Percentiles rank a stretch among this genome's conserved stretches.
These are phyloP conservation scores for Chloroclysta siterata DNA, from an alignment of 2,888 invertebrate genomes.

Conservation along the genomic window DNA sequence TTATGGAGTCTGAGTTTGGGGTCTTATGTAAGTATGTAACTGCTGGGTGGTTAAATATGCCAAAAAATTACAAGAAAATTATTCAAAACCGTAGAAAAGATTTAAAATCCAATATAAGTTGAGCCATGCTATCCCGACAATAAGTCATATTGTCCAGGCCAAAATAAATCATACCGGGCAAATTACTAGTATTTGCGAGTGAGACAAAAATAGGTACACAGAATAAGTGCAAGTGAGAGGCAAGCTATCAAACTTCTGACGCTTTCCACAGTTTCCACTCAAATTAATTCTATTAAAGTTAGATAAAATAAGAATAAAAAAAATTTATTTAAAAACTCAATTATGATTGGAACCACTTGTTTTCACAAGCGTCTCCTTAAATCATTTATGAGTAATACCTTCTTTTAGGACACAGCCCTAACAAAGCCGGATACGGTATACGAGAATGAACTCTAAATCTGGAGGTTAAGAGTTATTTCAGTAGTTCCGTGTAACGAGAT, in stretches of 20 bases:
- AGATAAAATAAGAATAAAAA: background rate
- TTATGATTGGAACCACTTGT: constrained; percentile 2
- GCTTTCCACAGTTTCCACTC: background rate
- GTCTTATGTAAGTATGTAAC: no score
- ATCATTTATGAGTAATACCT: constrained; percentile 7
- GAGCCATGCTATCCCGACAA: no score
- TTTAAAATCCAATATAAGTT: no score
- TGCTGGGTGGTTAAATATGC: no score
- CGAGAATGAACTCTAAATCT: constrained; percentile 34
- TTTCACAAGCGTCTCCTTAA: constrained; percentile 12
- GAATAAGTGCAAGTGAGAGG: background rate
- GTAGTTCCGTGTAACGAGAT: constrained; percentile 22
- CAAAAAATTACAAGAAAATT: no score
- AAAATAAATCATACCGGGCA: no score
- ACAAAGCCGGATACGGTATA: constrained; percentile 12
- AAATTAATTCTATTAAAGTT: background rate
- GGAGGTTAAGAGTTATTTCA: constrained; percentile 28
- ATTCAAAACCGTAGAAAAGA: background rate
- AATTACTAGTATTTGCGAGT: no score
- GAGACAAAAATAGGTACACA: no score
- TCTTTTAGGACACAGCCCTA: constrained; percentile 32
- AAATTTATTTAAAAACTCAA: constrained; percentile 1
- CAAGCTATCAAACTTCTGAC: background rate
- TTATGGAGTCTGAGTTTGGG: no score
- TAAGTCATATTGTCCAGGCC: background rate